Evolutionary conservation across 2,888 invertebrate genomes (phyloP), one percentile per base, ranked within the genome.

Genomic region (Arenicola marina): DNA sequence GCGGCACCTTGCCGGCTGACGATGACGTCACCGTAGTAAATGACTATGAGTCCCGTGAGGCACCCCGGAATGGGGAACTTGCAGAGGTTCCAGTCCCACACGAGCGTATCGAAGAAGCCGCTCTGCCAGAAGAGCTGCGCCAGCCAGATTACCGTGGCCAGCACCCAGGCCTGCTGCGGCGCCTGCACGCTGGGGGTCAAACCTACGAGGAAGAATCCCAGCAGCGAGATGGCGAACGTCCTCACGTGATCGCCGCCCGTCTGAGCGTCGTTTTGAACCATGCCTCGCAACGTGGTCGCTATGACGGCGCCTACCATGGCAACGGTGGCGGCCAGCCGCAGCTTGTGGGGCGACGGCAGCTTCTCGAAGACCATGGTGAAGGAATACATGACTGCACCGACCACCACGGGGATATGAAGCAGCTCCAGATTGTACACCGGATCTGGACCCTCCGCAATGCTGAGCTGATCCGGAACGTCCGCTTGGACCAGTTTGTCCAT

Each of bases 361-460:
- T 56, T 46, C 18, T 61, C 56, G 38, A 68, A 67, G 32, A 65
- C 60, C 11, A 69, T 53, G 51, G 64, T 66, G 43, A 66, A 62
- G 21, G 66, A 56, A 46, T 62, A 62, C 54, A 67, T 57, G 24
- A 65, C 28, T 18, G 62, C 33, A n/a, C 66, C 66, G 4, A 29
- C 18, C 2, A 63, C 56, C 26, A 70, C 70, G 18, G 68, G 70
- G 32, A 66, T 55, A 44, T 70, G 66, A 24, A 69, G 57, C 45
- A 68, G 51, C 45, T 68, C 68, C 4, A 62, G 43, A 24, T 65
- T 32, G 21, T 46, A 28, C n/a, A 33, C 29, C 1, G 32, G 44
- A 24, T 54, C 58, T n/a, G 26, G 21, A 7, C 1, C 28, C 21
- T 43, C 33, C 1, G 34, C 59, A 24, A n/a, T 29, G 4, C 21